phyloP scores from a whole-genome alignment of 1,140 invertebrate species.

The Brevipalpus yothersi region DNA sequence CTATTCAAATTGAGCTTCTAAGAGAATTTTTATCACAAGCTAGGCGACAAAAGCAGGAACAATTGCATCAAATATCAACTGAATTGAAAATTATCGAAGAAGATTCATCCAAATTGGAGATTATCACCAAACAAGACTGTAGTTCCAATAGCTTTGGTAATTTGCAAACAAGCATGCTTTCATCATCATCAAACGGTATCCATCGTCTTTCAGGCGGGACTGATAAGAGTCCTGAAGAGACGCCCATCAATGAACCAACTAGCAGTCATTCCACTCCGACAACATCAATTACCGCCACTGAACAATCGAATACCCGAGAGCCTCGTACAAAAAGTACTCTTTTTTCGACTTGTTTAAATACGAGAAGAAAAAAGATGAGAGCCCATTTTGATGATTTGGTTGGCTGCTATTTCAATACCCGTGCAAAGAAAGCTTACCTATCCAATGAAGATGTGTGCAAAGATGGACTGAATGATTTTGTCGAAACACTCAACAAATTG shows the following conservation, averaged over 20 bases:
- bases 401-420: slow-evolving; percentile 52
- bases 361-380: slow-evolving; percentile 45
- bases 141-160: neutral
- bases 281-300: neutral
- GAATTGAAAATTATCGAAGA: slow-evolving; percentile 13
- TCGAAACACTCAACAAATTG: slow-evolving; percentile 65
- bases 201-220: neutral
- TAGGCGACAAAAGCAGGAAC: slow-evolving; percentile 40
- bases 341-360: slow-evolving; percentile 10
- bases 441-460: slow-evolving; percentile 13
- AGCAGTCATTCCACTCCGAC: neutral
- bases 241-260: neutral
- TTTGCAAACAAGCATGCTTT: neutral
- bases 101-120: slow-evolving; percentile 7
- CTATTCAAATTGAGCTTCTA: slow-evolving; percentile 48
- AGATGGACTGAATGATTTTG: slow-evolving; percentile 45
- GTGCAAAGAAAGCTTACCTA: slow-evolving; percentile 36
- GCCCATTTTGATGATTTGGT: slow-evolving; percentile 75
- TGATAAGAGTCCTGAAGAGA: neutral
- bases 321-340: neutral
- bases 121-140: neutral
- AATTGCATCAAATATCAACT: slow-evolving; percentile 13
- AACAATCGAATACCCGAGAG: neutral
- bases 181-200: neutral
- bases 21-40: slow-evolving; percentile 61